Percentiles rank a stretch among this genome's conserved stretches.
Evolutionary conservation across 2,113 vertebrate genomes (phyloP).

Genomic region (Scomber scombrus): DNA sequence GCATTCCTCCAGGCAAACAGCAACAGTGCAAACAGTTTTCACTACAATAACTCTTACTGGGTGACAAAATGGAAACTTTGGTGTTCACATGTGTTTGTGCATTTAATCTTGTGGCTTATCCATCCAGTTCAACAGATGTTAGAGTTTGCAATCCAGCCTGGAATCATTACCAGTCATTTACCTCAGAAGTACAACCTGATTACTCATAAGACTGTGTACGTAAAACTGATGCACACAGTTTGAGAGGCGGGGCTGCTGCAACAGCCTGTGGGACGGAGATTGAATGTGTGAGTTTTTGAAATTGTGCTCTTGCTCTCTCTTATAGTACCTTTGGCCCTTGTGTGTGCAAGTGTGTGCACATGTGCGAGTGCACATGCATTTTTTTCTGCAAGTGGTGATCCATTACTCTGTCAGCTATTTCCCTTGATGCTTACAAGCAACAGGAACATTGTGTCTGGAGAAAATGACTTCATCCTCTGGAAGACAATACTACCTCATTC

Average conservation of each 20-base stretch:
- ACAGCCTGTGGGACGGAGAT: not conserved
- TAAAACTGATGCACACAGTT: not conserved
- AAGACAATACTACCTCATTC: conserved; percentile 62
- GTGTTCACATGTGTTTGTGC: not conserved
- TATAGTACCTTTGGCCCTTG: conserved; percentile 11
- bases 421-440: conserved; percentile 74
- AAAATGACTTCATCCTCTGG: conserved; percentile 74
- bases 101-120: conserved; percentile 52
- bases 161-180: conserved; percentile 59
- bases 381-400: conserved; percentile 66
- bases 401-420: conserved; percentile 74
- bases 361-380: conserved; percentile 35
- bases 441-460: conserved; percentile 63
- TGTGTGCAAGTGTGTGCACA: conserved; percentile 29
- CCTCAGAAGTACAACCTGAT: conserved; percentile 44
- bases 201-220: conserved; percentile 26
- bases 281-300: conserved; percentile 17
- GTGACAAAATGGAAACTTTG: conserved; percentile 24
- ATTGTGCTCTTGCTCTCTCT: not conserved
- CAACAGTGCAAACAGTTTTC: conserved; percentile 15
- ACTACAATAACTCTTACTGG: not conserved
- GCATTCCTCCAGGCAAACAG: conserved; percentile 12
- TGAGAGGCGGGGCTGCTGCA: not conserved
- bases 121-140: conserved; percentile 64
- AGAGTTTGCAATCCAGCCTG: conserved; percentile 55